These are phyloP conservation scores for Tricholaema leucomelas DNA, from an alignment of 2,113 vertebrate species.

Conservation along the genomic window DNA sequence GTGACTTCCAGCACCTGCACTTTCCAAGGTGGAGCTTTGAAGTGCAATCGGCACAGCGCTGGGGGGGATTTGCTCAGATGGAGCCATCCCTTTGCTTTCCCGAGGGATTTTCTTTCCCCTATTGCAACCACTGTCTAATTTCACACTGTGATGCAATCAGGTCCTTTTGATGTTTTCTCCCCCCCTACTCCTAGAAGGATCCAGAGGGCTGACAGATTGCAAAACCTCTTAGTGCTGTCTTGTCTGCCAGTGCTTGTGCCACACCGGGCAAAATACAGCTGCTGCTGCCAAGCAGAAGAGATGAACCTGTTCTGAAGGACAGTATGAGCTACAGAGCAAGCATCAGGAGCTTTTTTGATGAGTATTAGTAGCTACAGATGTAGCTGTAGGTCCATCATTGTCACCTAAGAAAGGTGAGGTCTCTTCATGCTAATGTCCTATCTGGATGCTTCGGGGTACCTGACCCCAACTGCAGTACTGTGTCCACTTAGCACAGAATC, in stretches of 20 bases:
- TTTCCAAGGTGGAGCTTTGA: background rate
- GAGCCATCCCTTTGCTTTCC: background rate
- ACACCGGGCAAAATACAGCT: background rate
- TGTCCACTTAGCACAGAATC: too few species aligned
- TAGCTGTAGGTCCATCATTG: background rate
- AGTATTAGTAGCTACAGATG: background rate
- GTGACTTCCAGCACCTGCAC: background rate
- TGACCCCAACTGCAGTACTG: too few species aligned
- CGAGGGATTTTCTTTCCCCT: background rate
- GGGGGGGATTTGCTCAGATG: fast-evolving
- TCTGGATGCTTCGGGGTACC: background rate
- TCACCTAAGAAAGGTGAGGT: background rate
- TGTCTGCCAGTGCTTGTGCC: slow-evolving; percentile 6
- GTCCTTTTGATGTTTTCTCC: background rate
- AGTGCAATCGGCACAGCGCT: fast-evolving
- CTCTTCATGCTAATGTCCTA: background rate
- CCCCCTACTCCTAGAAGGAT: background rate
- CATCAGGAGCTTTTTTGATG: background rate
- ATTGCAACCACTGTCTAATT: background rate
- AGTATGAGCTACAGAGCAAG: background rate
- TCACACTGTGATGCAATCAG: fast-evolving
- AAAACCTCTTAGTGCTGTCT: background rate
- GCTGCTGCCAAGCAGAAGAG: background rate
- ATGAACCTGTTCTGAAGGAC: slow-evolving; percentile 26
- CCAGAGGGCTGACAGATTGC: background rate